Evolutionary conservation across 1,140 invertebrate genomes (phyloP).

Genomic region (Apocrypta bakeri): DNA sequence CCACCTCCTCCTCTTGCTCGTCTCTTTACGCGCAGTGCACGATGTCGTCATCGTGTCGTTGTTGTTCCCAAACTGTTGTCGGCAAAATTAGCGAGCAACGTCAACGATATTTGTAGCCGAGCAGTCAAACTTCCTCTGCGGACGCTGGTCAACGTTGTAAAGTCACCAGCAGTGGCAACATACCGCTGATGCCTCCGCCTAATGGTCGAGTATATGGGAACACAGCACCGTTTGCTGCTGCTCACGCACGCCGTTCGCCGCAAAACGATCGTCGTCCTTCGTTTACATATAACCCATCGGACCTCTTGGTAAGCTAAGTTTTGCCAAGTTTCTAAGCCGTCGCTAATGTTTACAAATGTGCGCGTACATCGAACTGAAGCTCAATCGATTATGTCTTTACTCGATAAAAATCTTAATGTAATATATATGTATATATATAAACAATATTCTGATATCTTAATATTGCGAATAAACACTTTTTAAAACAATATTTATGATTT

Average conservation of each 20-base stretch:
- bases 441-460: no score
- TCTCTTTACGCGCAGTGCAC: background rate
- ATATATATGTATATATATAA: no score
- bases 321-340: slow-evolving; percentile 20
- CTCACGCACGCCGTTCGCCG: background rate
- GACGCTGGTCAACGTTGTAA: slow-evolving; percentile 3
- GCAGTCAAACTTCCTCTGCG: background rate
- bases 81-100: slow-evolving; percentile 19
- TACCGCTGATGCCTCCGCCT: background rate
- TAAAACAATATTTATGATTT: no score
- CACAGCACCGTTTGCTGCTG: background rate
- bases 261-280: slow-evolving; percentile 12
- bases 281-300: background rate
- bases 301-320: background rate
- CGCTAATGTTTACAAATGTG: background rate
- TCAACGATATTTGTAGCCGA: slow-evolving; percentile 33
- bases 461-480: no score
- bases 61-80: slow-evolving; percentile 17
- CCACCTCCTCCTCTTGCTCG: no score
- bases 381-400: no score
- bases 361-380: no score
- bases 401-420: no score
- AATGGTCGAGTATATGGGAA: slow-evolving; percentile 26
- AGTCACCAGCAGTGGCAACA: background rate
- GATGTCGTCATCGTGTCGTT: background rate